Evolutionary conservation across 2,113 vertebrate genomes (phyloP).

Genomic region (Girardinichthys multiradiatus): DNA sequence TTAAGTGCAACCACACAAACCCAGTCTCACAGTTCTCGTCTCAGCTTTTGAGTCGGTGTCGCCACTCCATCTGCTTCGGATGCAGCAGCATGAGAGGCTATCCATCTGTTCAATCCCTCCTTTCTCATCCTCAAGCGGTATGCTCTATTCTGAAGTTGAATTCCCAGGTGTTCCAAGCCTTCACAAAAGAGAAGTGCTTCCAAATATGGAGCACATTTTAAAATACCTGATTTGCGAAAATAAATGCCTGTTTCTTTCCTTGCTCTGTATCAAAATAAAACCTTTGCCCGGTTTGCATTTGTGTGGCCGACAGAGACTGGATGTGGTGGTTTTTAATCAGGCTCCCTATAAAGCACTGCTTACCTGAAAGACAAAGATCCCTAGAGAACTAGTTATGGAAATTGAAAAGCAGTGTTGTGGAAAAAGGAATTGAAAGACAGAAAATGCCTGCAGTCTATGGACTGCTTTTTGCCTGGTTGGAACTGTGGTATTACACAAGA

Average conservation of each 20-base stretch:
- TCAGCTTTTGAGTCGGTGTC: constrained; percentile 41
- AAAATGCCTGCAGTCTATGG: constrained; percentile 39
- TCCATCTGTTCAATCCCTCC: constrained; percentile 53
- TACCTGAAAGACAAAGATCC: constrained; percentile 14
- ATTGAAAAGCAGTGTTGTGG: constrained; percentile 27
- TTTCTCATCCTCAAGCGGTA: constrained; percentile 39
- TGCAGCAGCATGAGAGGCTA: constrained; percentile 37
- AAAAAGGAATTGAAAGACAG: constrained; percentile 18
- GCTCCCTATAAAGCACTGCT: constrained; percentile 20
- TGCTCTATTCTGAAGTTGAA: constrained; percentile 29
- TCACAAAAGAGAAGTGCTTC: constrained; percentile 31
- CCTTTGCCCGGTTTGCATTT: not conserved
- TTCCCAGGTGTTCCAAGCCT: constrained; percentile 43
- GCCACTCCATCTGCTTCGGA: constrained; percentile 56
- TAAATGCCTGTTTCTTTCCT: constrained; percentile 7
- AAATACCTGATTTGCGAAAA: constrained; percentile 5
- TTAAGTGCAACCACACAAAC: constrained; percentile 19
- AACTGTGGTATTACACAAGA: constrained; percentile 48
- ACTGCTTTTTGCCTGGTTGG: constrained; percentile 6
- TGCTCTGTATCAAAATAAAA: constrained; percentile 12
- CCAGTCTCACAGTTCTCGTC: constrained; percentile 28
- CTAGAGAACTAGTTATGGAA: constrained; percentile 43
- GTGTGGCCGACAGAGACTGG: constrained; percentile 32
- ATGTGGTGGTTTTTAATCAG: constrained; percentile 14
- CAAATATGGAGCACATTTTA: constrained; percentile 30